phyloP scores from a whole-genome alignment of 2,113 vertebrate genomes.

The Hyperopisus bebe region DNA sequence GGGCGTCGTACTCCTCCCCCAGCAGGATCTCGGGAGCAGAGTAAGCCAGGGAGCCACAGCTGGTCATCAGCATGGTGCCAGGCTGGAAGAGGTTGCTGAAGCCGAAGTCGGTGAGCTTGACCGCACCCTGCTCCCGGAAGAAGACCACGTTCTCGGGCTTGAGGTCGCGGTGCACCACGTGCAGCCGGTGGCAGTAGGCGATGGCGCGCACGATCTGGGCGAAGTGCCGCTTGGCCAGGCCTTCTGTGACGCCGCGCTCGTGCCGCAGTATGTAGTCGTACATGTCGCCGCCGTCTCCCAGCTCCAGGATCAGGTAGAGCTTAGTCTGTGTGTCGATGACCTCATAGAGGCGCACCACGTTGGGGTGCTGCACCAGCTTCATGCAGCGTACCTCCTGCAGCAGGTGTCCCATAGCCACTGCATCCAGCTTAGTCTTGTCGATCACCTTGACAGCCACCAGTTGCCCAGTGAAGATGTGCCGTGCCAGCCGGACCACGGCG shows the following conservation, averaged over 20 bases:
- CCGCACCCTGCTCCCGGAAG: constrained; percentile 74
- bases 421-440: constrained; percentile 76
- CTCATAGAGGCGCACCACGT: constrained; percentile 80
- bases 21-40: constrained; percentile 79
- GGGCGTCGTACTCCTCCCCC: constrained; percentile 78
- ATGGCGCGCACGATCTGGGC: constrained; percentile 79
- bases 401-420: constrained; percentile 69
- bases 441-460: constrained; percentile 83
- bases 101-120: constrained; percentile 82
- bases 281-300: constrained; percentile 78
- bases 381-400: constrained; percentile 83
- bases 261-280: constrained; percentile 82
- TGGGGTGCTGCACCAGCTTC: constrained; percentile 83
- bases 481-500: constrained; percentile 74
- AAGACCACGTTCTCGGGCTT: constrained; percentile 87
- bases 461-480: constrained; percentile 73
- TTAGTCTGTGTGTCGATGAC: constrained; percentile 80
- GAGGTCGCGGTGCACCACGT: constrained; percentile 80
- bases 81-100: constrained; percentile 84
- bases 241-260: constrained; percentile 68
- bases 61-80: constrained; percentile 77
- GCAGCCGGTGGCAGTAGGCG: constrained; percentile 78
- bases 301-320: constrained; percentile 83
- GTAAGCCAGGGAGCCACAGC: constrained; percentile 80
- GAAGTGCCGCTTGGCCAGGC: constrained; percentile 69